These are phyloP conservation scores for Bombus pyrosoma DNA, from an alignment of 1,140 invertebrate genomes.

Conservation along the genomic window DNA sequence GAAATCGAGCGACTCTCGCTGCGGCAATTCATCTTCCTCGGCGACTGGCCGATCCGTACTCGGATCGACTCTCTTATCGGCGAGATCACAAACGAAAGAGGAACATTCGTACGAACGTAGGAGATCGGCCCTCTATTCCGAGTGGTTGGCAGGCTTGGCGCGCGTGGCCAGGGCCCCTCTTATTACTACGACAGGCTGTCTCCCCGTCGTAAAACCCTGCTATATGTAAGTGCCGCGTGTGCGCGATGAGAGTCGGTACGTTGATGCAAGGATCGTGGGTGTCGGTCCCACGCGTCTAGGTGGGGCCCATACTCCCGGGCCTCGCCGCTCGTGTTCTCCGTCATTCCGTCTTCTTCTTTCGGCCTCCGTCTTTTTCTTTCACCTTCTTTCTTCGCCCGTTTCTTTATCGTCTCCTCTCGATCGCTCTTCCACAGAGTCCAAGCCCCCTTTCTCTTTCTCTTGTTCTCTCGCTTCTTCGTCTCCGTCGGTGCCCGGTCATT, in stretches of 20 bases:
- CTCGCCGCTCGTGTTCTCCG: conserved; percentile 58
- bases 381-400: conserved; percentile 35
- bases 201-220: conserved; percentile 69
- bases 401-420: conserved; percentile 28
- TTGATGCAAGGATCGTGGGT: conserved; percentile 74
- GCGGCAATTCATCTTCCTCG: conserved; percentile 26
- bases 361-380: conserved; percentile 42
- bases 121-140: conserved; percentile 53
- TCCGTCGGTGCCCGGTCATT: conserved; percentile 67
- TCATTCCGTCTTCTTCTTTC: conserved; percentile 44
- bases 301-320: conserved; percentile 68
- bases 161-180: conserved; percentile 75
- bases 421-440: conserved; percentile 3
- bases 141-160: conserved; percentile 69
- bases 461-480: conserved; percentile 36
- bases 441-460: conserved; percentile 2
- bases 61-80: conserved; percentile 60
- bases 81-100: conserved; percentile 64
- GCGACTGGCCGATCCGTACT: conserved; percentile 22
- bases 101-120: conserved; percentile 45
- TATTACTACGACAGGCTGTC: conserved; percentile 71
- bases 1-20: not conserved
- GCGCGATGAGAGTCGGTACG: conserved; percentile 69
- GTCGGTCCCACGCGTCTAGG: conserved; percentile 79
- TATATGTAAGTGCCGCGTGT: conserved; percentile 67